Base-by-base conservation (phyloP, 2,797 vertebrate genomes). In the Silurus aristotelis region DNA sequence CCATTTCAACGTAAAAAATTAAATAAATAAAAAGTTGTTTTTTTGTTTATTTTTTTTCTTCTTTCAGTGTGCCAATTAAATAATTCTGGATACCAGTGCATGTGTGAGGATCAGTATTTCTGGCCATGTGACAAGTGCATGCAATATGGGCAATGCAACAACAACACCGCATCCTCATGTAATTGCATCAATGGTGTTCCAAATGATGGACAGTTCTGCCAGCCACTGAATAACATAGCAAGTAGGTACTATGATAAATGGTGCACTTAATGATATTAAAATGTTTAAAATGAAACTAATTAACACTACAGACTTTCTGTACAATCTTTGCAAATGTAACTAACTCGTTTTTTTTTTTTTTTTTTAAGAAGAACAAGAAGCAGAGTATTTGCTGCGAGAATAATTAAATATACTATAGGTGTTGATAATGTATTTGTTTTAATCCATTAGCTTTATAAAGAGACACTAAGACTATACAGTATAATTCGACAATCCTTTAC, bases 151-250 rank as follows among this genome's bases (percentile, higher is more conserved):
- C 71, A 66, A 78, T 94, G 93, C 88, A 83, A 88, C 31, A 86
- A 38, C 66, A 38, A 78, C 60, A 10, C 25, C 0, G 64, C 43
- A 43, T 63, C 75, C 27, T 76, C 70, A 0, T 97, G 96, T 75
- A 55, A 77, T 31, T 96, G 95, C 86, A 85, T 90, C 46, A 93
- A 83, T 66, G 70, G 87, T 80, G n/a, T 93, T 81, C 94, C 95
- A 89, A 77, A 88, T 13, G 55, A 89, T 0, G 91, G 94, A 84
- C 86, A 91, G 83, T 95, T 93, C 85, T 98, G 96, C 83, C 91
- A 94, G 78, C 89, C 88, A 31, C 9, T 84, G 92, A 94, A 90
- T 91, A 80, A 94, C 94, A 92, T 87, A 8, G 22, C 75, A 76
- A 83, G 88, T 89, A 83, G 31, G 61, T 71, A 73, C 1, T 48